These are phyloP conservation scores for Prunella strophiata DNA, from an alignment of 2,797 vertebrate genomes.

Conservation along the genomic window DNA sequence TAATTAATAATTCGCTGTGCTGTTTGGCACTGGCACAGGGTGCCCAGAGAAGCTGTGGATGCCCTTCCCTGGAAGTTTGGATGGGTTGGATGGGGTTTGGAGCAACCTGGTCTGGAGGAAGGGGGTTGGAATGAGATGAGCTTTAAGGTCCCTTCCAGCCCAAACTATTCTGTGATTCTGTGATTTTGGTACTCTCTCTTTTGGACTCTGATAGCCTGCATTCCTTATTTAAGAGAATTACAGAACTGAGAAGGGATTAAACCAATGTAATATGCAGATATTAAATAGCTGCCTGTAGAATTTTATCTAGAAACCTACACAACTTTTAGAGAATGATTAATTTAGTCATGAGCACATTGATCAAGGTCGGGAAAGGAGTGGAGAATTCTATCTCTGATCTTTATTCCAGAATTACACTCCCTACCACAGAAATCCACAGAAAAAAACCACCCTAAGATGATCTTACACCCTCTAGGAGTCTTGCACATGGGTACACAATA, in stretches of 20 bases:
- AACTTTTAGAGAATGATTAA: neutral
- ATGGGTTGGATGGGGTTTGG: neutral
- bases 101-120: neutral
- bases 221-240: neutral
- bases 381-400: neutral
- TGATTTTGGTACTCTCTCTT: neutral
- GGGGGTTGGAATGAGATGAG: rapidly evolving
- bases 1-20: neutral
- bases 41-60: neutral
- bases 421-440: neutral
- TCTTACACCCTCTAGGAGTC: neutral
- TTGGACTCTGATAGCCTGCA: neutral
- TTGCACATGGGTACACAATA: neutral
- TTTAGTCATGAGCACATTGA: neutral
- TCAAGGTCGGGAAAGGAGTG: neutral
- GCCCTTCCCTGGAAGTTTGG: neutral
- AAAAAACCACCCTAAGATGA: neutral
- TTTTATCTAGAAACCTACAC: neutral
- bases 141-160: neutral
- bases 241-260: conserved; percentile 7
- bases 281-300: neutral
- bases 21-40: neutral
- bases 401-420: neutral
- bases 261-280: neutral
- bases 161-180: neutral